phyloP scores from a whole-genome alignment of 1,140 invertebrate genomes.

The Arctopsyche grandis region DNA sequence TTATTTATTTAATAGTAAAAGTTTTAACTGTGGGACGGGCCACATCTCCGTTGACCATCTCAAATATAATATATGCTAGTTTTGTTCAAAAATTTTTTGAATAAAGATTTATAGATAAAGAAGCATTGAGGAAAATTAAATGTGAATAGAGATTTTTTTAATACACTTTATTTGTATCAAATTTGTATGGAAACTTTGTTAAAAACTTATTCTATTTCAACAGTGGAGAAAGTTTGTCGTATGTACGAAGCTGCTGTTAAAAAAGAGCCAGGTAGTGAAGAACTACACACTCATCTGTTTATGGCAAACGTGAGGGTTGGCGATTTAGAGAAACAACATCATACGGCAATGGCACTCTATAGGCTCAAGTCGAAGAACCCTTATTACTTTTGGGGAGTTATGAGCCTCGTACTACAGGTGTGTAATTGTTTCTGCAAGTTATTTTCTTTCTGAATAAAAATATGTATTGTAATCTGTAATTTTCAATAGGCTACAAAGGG shows the following conservation, averaged over 20 bases:
- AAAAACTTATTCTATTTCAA: background rate
- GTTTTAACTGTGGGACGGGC: no score
- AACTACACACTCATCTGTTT: slow-evolving; percentile 92
- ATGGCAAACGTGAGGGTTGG: slow-evolving; percentile 93
- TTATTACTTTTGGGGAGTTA: slow-evolving; percentile 98
- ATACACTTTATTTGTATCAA: no score
- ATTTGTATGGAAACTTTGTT: no score
- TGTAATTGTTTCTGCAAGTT: slow-evolving; percentile 10
- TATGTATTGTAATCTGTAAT: background rate
- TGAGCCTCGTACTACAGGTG: slow-evolving; percentile 95
- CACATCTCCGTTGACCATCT: no score
- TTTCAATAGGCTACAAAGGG: slow-evolving; percentile 60
- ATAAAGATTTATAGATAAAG: no score
- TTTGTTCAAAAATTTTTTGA: no score
- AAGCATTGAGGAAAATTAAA: no score
- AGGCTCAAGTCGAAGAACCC: slow-evolving; percentile 93
- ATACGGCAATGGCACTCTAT: slow-evolving; percentile 88
- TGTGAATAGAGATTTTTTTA: no score
- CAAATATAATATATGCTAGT: no score
- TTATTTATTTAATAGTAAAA: no score
- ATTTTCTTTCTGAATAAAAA: no score
- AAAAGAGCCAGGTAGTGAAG: slow-evolving; percentile 88
- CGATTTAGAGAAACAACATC: slow-evolving; percentile 92
- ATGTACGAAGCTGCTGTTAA: slow-evolving; percentile 90
- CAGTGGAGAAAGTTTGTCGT: slow-evolving; percentile 88